Base-by-base conservation (phyloP, 1,140 invertebrate species). In the Asobara japonica region DNA sequence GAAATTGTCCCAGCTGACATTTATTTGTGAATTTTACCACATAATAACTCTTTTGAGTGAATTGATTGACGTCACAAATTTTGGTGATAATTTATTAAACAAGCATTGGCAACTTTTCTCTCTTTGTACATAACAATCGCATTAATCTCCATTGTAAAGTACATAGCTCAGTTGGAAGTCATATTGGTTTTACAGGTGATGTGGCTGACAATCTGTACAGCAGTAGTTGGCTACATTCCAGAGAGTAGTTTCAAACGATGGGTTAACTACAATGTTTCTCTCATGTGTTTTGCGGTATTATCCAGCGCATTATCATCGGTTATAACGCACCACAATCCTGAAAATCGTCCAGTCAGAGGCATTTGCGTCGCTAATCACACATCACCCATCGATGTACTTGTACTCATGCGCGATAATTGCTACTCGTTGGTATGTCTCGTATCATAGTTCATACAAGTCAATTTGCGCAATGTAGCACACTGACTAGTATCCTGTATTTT, bases 291-390 rank as follows among this genome's bases (percentile, higher is more conserved):
- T 87, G 94, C 94, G 77, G 90, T 98, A 75, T 89, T 97, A 61
- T 95, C 95, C 48, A 92, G 95, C 61, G 94, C 95, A 30, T 91
- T 98, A 64, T 96, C 95, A 6, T 92, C 95, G 38, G 95, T 97
- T 75, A 93, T 98, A 72, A 95, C 90, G 20, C 98, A 97, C 88
- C 96, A 98, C 87, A 95, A 96, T 84, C 86, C 89, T 51, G 91
- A 94, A 81, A 95, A 97, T 86, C 90, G 90, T 74, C 95, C 96
- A 27, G 88, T 89, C 71, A 89, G 88, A 69, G 97, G 97, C 31
- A 99, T 99, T 79, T 99, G 98, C 89, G 98, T 99, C 18, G 98
- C 98, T 61, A 99, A 99, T 90, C 98, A 99, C 87, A 99, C 98
- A 0, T 98, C 97, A 70, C 98, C 98, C 1, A 98, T 99, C 75